These are phyloP conservation scores for Poeciliopsis gracilis DNA, from an alignment of 2,797 vertebrate genomes.

Conservation along the genomic window DNA sequence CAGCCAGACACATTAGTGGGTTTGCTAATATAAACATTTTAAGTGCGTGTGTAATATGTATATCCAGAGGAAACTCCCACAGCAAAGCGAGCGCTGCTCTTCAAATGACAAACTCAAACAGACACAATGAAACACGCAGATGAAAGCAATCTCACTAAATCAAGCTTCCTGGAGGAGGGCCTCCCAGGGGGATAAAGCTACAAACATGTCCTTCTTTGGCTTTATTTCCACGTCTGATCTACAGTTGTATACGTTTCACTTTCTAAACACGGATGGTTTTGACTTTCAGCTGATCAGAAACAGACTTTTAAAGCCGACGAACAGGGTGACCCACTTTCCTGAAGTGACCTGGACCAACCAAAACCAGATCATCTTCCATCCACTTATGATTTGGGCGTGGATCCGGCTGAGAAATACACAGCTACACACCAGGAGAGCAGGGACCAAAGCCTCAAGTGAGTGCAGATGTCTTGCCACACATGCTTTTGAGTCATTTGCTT, in stretches of 20 bases:
- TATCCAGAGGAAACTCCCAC: constrained; percentile 18
- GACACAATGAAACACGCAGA: constrained; percentile 17
- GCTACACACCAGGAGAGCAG: constrained; percentile 39
- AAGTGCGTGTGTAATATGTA: constrained; percentile 23
- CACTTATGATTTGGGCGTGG: constrained; percentile 51
- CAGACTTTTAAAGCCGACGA: constrained; percentile 40
- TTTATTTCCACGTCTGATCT: constrained; percentile 43
- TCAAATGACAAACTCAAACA: constrained; percentile 16
- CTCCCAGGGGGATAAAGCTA: constrained; percentile 26
- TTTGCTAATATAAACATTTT: constrained; percentile 41
- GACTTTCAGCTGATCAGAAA: constrained; percentile 62
- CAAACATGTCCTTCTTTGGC: constrained; percentile 58
- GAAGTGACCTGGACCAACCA: constrained; percentile 58
- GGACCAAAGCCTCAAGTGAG: constrained; percentile 58
- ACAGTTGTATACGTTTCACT: constrained; percentile 57
- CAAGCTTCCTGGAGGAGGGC: constrained; percentile 31
- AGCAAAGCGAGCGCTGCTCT: constrained; percentile 7
- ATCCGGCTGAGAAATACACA: constrained; percentile 44
- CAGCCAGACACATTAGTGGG: constrained; percentile 26
- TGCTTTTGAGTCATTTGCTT: constrained; percentile 54
- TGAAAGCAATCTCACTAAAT: constrained; percentile 44
- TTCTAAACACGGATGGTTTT: constrained; percentile 62
- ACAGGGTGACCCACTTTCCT: constrained; percentile 65
- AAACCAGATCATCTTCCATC: constrained; percentile 60
- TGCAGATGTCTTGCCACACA: constrained; percentile 72